Conservation (phyloP, 2,797 vertebrate genomes). For the Chelidonichthys spinosus region DNA sequence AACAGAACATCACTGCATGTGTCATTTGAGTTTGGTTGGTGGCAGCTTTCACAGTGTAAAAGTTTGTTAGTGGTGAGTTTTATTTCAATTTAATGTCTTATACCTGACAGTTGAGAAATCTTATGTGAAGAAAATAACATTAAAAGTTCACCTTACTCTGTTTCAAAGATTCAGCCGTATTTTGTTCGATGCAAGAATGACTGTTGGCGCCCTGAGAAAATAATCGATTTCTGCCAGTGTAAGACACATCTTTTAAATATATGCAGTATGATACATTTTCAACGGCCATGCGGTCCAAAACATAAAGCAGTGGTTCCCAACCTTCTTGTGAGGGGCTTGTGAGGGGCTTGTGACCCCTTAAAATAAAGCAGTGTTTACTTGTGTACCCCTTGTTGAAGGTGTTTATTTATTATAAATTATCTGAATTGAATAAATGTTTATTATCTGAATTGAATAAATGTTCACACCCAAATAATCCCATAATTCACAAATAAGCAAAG, state of each 20-base stretch:
- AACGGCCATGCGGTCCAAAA: not conserved
- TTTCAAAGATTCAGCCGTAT: conserved; percentile 79
- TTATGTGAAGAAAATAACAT: not conserved
- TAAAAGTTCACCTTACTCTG: not conserved
- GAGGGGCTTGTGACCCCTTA: not conserved
- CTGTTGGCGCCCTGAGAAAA: conserved; percentile 50
- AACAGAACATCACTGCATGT: conserved; percentile 67
- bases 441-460: not conserved
- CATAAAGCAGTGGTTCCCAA: not conserved
- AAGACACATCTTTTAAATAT: conserved; percentile 29
- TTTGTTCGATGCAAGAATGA: conserved; percentile 69
- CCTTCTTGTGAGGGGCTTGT: not conserved
- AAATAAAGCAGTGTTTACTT: not conserved
- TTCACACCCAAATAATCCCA: not conserved
- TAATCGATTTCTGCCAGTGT: conserved; percentile 45
- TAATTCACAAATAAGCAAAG: not conserved
- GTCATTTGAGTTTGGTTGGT: conserved; percentile 62
- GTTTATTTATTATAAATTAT: not conserved
- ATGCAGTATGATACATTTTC: not conserved
- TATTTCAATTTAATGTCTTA: not conserved
- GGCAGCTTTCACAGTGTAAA: conserved; percentile 56
- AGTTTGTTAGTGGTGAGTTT: conserved; percentile 69
- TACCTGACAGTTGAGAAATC: not conserved
- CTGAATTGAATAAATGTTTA: not conserved
- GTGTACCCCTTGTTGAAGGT: not conserved